phyloP scores from a whole-genome alignment of 1,140 invertebrate species.

The Rhyacophila brunnea region DNA sequence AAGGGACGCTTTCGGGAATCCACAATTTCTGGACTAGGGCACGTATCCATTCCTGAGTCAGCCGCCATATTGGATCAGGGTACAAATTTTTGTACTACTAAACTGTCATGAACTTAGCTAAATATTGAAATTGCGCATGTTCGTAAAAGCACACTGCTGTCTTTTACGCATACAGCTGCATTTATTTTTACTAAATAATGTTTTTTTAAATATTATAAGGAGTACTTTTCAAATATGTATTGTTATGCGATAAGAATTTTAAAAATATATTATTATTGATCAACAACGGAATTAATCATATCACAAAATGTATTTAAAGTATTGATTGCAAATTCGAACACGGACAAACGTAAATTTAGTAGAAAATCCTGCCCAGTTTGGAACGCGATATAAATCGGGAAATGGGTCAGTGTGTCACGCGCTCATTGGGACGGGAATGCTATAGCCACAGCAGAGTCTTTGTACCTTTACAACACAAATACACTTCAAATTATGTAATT shows the following conservation, averaged over 20 bases:
- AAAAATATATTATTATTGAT: too few species aligned
- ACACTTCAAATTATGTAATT: too few species aligned
- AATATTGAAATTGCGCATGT: conserved; percentile 21
- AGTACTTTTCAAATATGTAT: too few species aligned
- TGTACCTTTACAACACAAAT: too few species aligned
- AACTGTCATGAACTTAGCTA: conserved; percentile 29
- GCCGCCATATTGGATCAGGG: conserved; percentile 70
- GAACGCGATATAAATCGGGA: conserved; percentile 19
- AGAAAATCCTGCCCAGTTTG: conserved; percentile 6
- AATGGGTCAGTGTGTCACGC: conserved; percentile 31
- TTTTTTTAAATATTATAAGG: too few species aligned
- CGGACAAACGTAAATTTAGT: neutral
- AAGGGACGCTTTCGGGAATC: conserved; percentile 84
- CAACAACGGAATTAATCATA: too few species aligned
- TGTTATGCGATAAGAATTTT: too few species aligned
- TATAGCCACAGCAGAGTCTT: too few species aligned
- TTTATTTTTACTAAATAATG: too few species aligned
- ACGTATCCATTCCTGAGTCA: conserved; percentile 79
- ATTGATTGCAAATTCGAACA: neutral
- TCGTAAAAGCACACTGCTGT: conserved; percentile 19
- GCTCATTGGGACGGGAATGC: conserved; percentile 1
- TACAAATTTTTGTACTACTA: conserved; percentile 41
- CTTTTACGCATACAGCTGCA: neutral
- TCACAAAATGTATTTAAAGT: too few species aligned
- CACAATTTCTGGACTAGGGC: conserved; percentile 73